Base-by-base conservation (phyloP, 2,888 invertebrate species). In the Lasioglossum oenotherae region DNA sequence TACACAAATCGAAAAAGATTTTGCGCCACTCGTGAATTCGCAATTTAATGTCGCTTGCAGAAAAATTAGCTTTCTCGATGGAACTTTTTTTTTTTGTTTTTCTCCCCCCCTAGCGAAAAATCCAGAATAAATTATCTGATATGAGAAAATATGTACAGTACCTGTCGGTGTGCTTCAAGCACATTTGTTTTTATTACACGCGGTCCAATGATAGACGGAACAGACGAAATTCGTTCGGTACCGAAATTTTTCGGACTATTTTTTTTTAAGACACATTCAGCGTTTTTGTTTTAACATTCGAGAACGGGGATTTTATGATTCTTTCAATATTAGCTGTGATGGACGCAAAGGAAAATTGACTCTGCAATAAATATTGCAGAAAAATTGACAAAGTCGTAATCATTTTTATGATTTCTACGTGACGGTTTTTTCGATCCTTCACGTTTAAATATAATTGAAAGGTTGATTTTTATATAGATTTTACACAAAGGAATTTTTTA, bases 1-100 rank as follows among this genome's bases (percentile, higher is more conserved):
- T 71, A 71, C 71, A 71, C 74, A 74, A 27, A 74, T 74, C 46
- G 31, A 49, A 74, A 31, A 35, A 74, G 38, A 74, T 46, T 74
- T 74, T 12, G n/a, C 71, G 41, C 14, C 41, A 71, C 41, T 41
- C 71, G 10, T 41, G 71, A 71, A 41, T 71, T 71, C 38, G 41
- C n/a, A 41, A n/a, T 41, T 71, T 71, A 41, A 71, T 41, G 41
- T 41, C 71, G 71, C n/a, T 19, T 23, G 38, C 35, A 35, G 23
- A 69, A 35, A 69, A 69, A 69, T 69, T 69, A 69, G 69, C 19
- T 69, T 35, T 38, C 38, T 38, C 23, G 35, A 38, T 31, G 64
- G 23, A 35, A 69, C 3, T 12, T 69, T 67, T 69, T 64, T 64
- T 64, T 64, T 23, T 69, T 67, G 38, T 64, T 64, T 64, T 19